Evolutionary conservation across 2,113 vertebrate genomes (phyloP).

Genomic region (Sturnus vulgaris): DNA sequence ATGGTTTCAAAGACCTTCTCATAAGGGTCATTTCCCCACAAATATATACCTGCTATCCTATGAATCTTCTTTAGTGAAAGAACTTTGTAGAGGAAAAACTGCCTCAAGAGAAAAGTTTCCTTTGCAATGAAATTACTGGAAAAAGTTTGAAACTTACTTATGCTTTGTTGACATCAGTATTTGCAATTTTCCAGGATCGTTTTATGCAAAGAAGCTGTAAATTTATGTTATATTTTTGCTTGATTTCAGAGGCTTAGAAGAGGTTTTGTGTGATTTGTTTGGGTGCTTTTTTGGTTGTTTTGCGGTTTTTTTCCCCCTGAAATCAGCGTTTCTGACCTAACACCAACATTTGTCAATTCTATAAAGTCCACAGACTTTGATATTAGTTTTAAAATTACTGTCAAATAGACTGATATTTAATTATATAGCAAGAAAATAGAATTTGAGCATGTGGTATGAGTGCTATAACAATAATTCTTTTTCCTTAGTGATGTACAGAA

Average conservation of each 20-base stretch:
- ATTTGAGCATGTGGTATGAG: background rate
- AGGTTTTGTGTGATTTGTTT: background rate
- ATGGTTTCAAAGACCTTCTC: background rate
- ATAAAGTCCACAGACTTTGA: background rate
- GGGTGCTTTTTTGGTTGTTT: rapidly evolving
- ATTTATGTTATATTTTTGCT: background rate
- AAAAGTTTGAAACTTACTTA: background rate
- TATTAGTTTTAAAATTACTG: background rate
- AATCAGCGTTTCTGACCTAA: background rate
- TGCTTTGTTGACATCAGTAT: background rate
- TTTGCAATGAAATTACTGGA: background rate
- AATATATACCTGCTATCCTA: background rate
- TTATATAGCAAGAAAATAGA: background rate
- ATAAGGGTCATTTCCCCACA: background rate
- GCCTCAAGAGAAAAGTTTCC: background rate
- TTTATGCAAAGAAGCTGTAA: background rate
- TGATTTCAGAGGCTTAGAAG: background rate
- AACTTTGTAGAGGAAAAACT: background rate
- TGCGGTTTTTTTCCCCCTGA: background rate
- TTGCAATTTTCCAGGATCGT: background rate
- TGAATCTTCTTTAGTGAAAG: background rate
- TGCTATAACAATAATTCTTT: background rate
- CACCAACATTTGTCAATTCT: background rate
- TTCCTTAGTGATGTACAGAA: background rate
- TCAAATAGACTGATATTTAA: background rate